phyloP scores from a whole-genome alignment of 2,113 vertebrate species.

The Lepus americanus region DNA sequence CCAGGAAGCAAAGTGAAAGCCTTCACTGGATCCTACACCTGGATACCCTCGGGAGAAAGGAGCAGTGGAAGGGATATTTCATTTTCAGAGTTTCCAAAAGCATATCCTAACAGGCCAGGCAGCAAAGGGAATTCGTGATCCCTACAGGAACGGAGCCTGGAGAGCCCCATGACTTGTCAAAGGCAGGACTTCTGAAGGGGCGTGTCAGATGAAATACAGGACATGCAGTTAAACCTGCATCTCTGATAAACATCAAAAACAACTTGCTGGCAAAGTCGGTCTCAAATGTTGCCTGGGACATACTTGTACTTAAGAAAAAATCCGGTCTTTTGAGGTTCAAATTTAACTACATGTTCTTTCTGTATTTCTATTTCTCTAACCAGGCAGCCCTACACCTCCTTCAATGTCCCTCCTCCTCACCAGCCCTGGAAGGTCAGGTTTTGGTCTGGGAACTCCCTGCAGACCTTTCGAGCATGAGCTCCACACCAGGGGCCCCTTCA shows the following conservation, averaged over 20 bases:
- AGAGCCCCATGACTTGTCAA: slow-evolving; percentile 24
- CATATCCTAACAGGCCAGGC: slow-evolving; percentile 63
- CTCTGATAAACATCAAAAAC: neutral
- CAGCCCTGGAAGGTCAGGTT: neutral
- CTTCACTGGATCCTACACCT: slow-evolving; percentile 73
- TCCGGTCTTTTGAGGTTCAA: neutral
- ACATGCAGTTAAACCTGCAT: neutral
- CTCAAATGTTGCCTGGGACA: neutral
- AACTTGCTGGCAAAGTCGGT: neutral
- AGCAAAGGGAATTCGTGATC: slow-evolving; percentile 42
- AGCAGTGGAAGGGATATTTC: slow-evolving; percentile 63
- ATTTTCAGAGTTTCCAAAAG: slow-evolving; percentile 72
- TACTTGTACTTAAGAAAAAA: neutral
- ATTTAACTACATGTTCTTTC: neutral
- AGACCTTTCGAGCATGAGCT: neutral
- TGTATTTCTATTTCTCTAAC: slow-evolving; percentile 32
- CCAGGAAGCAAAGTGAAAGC: slow-evolving; percentile 74
- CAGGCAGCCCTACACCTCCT: neutral
- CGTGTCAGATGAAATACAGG: neutral
- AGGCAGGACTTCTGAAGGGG: neutral
- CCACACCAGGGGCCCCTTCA: neutral
- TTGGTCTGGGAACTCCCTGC: neutral
- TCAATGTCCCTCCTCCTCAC: neutral
- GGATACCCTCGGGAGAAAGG: slow-evolving; percentile 74
- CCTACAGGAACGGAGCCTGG: slow-evolving; percentile 49